Base-by-base conservation (phyloP, 2,797 vertebrate species). In the Gobionotothen gibberifrons region DNA sequence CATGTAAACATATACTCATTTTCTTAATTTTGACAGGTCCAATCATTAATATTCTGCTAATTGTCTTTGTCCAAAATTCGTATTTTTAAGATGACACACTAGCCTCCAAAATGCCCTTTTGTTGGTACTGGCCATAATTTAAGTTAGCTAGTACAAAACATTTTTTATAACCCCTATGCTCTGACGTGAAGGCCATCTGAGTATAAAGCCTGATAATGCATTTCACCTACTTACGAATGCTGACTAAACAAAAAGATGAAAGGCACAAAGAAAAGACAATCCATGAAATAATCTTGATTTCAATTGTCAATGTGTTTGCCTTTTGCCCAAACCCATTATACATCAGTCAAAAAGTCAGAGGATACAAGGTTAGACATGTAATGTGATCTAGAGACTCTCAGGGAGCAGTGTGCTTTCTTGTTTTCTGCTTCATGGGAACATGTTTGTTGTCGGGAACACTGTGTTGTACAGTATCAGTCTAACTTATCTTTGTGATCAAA, bases 391-490 rank as follows among this genome's bases (percentile, higher is more conserved):
- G 15, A 21, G 44, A n/a, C 2, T 7, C 17, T 44, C 8, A 0
- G n/a, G 15, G 6, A 55, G 17, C 9, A 36, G 29, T 14, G 7
- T 21, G 16, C 53, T 62, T 62, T 22, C 10, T 21, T 36, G 2
- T 63, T 57, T 46, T 70, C n/a, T 66, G n/a, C 69, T 72, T 62
- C 7, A n/a, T 57, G 19, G 43, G 40, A 73, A 67, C 21, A 43
- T n/a, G 36, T 17, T 69, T 22, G 10, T 52, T 72, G 17, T 9
- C 39, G 11, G 8, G 11, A 19, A 21, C 14, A 51, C 11, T 51
- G 19, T 47, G n/a, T 21, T 54, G 14, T 2, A 5, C 15, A 19
- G 36, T 40, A 19, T 39, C 3, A 52, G 17, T 21, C n/a, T 54
- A 26, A 68, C 43, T 21, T 21, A 48, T 40, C 19, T 14, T 29